Evolutionary conservation across 2,113 vertebrate genomes (phyloP).

Genomic region (Climacteris rufus): DNA sequence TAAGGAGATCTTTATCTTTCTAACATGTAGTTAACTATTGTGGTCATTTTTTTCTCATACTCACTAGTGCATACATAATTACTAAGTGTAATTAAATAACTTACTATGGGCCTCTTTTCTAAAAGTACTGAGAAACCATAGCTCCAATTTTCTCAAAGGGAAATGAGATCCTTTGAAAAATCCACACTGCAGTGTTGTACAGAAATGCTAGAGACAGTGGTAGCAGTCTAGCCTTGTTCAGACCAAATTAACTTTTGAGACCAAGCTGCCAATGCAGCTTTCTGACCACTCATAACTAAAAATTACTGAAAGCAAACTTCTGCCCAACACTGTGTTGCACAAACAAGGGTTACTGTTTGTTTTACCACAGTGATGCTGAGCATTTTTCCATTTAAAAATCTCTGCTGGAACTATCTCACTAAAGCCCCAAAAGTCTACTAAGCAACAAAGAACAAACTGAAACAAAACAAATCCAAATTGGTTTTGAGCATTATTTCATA

Average conservation of each 20-base stretch:
- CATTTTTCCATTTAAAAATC: not conserved
- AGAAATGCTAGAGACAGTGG: not conserved
- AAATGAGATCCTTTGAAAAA: not conserved
- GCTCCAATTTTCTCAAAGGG: not conserved
- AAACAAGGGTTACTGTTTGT: not conserved
- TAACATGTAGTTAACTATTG: not conserved
- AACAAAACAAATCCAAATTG: slow-evolving; percentile 7
- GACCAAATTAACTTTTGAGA: not conserved
- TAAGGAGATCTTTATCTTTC: not conserved
- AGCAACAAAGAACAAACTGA: slow-evolving; percentile 39
- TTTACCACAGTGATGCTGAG: not conserved
- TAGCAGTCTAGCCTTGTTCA: not conserved
- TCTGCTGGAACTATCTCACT: not conserved
- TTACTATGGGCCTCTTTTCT: not conserved
- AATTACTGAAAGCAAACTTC: not conserved
- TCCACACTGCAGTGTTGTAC: not conserved
- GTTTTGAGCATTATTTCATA: not conserved
- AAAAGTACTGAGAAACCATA: not conserved
- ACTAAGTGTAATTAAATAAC: not conserved
- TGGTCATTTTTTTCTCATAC: not conserved
- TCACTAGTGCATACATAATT: not conserved
- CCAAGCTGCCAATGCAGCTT: not conserved
- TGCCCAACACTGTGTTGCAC: not conserved
- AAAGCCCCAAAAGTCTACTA: not conserved
- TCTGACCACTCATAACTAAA: not conserved